Base-by-base conservation (phyloP, 2,888 invertebrate genomes). In the Automeris io region DNA sequence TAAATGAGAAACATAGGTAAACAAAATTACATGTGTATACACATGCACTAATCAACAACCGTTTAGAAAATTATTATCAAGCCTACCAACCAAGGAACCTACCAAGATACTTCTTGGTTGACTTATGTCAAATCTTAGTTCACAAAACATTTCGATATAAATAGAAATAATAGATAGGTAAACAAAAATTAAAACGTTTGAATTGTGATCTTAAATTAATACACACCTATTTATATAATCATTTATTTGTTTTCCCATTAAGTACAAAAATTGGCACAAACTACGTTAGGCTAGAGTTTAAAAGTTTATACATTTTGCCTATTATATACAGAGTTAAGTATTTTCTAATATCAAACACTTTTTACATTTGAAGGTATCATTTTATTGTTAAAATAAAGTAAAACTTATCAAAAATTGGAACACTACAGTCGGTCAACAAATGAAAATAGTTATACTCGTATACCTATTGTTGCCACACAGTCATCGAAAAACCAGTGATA, bases 221-320 rank as follows among this genome's bases (percentile, higher is more conserved):
- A n/a, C n/a, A n/a, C n/a, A n/a, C n/a, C 36, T 11, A 36, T 36
- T 33, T 32, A 34, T 21, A 42, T 47, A 44, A 43, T 43, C 19
- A 45, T 46, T 47, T 37, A 42, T 57, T 55, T 49, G 49, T 42
- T 53, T 62, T 53, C 47, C 51, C 48, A 47, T 40, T 51, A 39
- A 61, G 60, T 66, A 70, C 63, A 66, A 69, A 58, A 57, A 60
- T 55, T 47, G 59, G 78, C 76, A 76, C 76, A 76, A 76, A 49
- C n/a, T 29, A 29, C 13, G 4, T 8, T 3, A 16, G 40, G 26
- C 11, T 57, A 48, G 41, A 36, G 8, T 57, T 61, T 56, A 49
- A 36, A 41, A 40, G 22, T 22, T n/a, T 48, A 49, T 39, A 44
- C 40, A 42, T 49, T 45, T 50, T 38, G 42, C 53, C 40, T 56